Conservation (phyloP, 1,140 invertebrate genomes). For the Portunus trituberculatus region DNA sequence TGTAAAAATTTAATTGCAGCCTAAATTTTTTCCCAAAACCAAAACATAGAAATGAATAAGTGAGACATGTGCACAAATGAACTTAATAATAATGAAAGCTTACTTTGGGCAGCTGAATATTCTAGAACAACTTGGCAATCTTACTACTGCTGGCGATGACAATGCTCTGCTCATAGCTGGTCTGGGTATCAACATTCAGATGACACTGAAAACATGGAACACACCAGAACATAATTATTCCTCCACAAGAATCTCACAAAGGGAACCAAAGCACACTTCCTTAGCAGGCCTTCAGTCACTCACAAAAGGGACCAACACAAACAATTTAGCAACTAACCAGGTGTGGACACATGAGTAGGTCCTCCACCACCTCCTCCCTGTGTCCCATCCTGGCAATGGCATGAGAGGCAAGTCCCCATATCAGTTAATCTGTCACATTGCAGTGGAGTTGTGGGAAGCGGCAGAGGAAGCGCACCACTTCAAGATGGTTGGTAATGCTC, state of each 20-base stretch:
- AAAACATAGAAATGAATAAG: neutral
- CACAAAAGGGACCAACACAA: neutral
- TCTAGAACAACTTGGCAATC: neutral
- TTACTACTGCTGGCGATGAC: neutral
- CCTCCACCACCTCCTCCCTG: constrained; percentile 56
- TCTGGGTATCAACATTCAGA: constrained; percentile 36
- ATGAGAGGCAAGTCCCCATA: constrained; percentile 62
- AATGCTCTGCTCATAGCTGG: constrained; percentile 47
- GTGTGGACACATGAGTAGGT: constrained; percentile 52
- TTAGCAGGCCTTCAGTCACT: neutral
- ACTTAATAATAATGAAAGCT: neutral
- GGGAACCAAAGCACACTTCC: neutral
- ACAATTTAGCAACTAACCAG: neutral
- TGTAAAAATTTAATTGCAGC: too few relatives aligned
- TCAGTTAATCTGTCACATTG: constrained; percentile 45
- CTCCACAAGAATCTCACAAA: too few relatives aligned
- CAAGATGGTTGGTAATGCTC: constrained; percentile 41
- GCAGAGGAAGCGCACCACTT: constrained; percentile 52
- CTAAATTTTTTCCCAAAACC: neutral
- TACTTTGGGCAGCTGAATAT: constrained; percentile 32
- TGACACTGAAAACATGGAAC: constrained; percentile 24
- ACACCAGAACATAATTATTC: neutral
- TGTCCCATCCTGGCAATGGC: constrained; percentile 64
- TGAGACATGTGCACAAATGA: neutral
- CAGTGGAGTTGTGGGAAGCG: constrained; percentile 49